Conservation (phyloP, 2,888 invertebrate genomes). For the Pseudococcus viburni region DNA sequence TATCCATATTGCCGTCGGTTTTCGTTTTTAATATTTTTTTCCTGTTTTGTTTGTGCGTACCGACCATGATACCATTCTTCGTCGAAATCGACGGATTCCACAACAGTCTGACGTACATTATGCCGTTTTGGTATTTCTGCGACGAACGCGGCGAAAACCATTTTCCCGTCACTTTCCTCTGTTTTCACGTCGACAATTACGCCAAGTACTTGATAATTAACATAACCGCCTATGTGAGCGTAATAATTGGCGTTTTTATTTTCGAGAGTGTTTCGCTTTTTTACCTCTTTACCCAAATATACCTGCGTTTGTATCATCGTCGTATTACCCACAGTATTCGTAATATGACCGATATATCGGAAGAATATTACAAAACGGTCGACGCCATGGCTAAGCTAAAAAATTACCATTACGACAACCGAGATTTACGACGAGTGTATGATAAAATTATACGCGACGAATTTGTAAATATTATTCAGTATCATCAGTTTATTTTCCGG, state of each 20-base stretch:
- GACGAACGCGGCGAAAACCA: constrained; percentile 4
- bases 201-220: constrained; percentile 24
- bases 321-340: not conserved
- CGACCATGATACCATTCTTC: constrained; percentile 30
- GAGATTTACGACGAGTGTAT: not conserved
- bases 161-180: constrained; percentile 48
- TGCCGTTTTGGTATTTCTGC: constrained; percentile 53
- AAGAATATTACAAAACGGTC: not conserved
- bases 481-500: constrained; percentile 6
- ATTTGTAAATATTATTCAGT: not conserved
- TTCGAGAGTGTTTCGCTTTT: constrained; percentile 35
- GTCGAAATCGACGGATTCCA: constrained; percentile 1
- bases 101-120: constrained; percentile 25
- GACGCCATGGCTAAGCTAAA: not conserved
- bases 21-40: constrained; percentile 34
- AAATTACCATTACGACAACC: not conserved
- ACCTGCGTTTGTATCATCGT: not conserved
- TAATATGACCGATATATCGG: not conserved
- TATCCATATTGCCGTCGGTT: not conserved
- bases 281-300: constrained; percentile 11
- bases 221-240: constrained; percentile 6
- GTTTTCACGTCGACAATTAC: constrained; percentile 55
- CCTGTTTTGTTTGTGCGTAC: constrained; percentile 19
- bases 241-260: constrained; percentile 28
- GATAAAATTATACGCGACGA: constrained; percentile 42